Evolutionary conservation across 92 coral and sea anemone species (phyloP), one percentile per base, ranked within the genome.

Genomic region (Palythoa grandis): DNA sequence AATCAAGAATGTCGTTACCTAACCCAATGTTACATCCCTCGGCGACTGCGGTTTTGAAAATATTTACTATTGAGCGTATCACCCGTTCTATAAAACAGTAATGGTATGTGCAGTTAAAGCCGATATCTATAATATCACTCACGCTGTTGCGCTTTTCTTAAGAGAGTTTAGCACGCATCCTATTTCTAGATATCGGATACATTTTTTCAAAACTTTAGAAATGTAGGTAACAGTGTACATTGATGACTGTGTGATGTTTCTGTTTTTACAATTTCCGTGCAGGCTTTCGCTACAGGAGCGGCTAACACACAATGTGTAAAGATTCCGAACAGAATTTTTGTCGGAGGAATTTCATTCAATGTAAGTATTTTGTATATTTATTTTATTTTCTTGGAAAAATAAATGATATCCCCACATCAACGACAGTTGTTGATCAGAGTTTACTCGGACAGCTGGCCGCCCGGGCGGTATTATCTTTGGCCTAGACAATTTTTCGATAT

Each of bases 301-400:
- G 29, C 43, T 15, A 17, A 61, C 43, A 25, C 74, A 7, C 84
- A 65, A 11, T 19, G 75, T 5, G 71, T 76, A 10, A 91, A 91
- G 43, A 93, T 95, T 29, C 95, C 96, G 1, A 91, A 95, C 58
- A 87, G 93, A 20, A 89, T 94, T 61, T 94, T 94, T 76, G 98
- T 94, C 0, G 98, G 98, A 3, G 98, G 98, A 15, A 87, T 95
- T 15, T 91, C 98, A 1, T 95, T 90, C 58, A 87, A 91, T 72
- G 98, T 95, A 87, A 86, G 98, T 90, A 56, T 68, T 20, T 68
- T 10, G 35, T 29, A 29, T 29, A 29, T 11, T 40, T 8, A 43
- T 43, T 43, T 43, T 50, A 11, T 25, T 76, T 22, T 39, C 11
- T 43, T 29, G 23, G n/a, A 15, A 43, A 0, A 43, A 43, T 43